Conservation (phyloP, 2,888 invertebrate species). For the Agrochola lota region DNA sequence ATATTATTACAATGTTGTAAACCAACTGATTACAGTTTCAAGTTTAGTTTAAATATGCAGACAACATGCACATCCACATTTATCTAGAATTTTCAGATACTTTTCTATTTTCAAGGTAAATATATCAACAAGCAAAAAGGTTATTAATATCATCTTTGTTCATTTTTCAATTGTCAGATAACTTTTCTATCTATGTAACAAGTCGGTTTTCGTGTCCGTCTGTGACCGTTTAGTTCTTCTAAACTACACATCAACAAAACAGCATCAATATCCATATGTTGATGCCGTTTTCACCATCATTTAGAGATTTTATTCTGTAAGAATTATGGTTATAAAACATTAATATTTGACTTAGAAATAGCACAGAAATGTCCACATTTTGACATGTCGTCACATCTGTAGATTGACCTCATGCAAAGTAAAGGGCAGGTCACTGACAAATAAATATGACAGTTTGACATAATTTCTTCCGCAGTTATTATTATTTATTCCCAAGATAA, state of each 20-base stretch:
- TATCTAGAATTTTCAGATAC: background rate
- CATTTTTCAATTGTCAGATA: background rate
- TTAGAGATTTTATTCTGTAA: too few species aligned
- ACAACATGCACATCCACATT: background rate
- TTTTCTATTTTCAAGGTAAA: background rate
- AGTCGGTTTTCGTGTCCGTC: too few species aligned
- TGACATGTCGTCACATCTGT: background rate
- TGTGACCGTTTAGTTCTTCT: too few species aligned
- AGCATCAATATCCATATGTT: too few species aligned
- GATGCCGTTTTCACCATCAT: too few species aligned
- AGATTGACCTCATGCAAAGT: background rate
- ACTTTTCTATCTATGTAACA: too few species aligned
- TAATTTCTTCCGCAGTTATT: background rate
- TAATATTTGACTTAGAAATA: background rate
- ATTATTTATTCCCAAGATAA: background rate
- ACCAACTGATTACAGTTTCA: background rate
- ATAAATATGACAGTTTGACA: too few species aligned
- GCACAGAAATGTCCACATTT: too few species aligned
- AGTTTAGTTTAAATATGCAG: background rate
- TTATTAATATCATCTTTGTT: background rate
- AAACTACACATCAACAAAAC: too few species aligned
- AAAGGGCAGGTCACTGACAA: too few species aligned
- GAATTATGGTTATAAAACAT: too few species aligned
- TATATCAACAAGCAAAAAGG: background rate
- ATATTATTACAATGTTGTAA: background rate